Conservation (phyloP, 2,113 vertebrate genomes). For the Recurvirostra avosetta region DNA sequence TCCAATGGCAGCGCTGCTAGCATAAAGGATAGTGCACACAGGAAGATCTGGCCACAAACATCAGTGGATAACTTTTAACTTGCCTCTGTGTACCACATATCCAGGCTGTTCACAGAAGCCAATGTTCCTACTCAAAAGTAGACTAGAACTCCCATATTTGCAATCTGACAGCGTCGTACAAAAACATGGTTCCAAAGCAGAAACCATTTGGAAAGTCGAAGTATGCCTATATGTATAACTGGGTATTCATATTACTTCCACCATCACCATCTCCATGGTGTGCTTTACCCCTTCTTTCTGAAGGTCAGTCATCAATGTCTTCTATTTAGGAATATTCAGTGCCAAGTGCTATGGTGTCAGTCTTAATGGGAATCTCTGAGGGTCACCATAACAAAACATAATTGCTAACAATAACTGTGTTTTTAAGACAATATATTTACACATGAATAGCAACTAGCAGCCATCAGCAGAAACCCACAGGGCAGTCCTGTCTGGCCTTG, state of each 20-base stretch:
- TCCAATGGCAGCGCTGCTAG: neutral
- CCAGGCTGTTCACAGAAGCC: neutral
- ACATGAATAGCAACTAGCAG: neutral
- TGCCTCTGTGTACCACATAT: neutral
- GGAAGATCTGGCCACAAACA: neutral
- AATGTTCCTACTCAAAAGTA: neutral
- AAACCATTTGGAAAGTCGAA: neutral
- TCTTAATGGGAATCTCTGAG: neutral
- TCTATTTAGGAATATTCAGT: neutral
- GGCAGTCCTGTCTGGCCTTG: neutral
- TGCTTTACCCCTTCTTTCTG: neutral
- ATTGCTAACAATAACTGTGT: neutral
- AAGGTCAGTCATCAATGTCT: neutral
- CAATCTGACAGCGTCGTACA: neutral
- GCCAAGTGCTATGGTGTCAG: neutral
- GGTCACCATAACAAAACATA: neutral
- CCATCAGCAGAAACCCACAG: neutral
- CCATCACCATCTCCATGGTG: rapidly evolving
- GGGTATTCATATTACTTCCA: neutral
- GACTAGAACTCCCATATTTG: neutral
- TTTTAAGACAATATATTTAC: neutral
- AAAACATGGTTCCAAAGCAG: neutral
- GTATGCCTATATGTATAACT: neutral
- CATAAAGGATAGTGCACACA: rapidly evolving
- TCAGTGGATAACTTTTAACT: neutral